These are phyloP conservation scores for Sweltsa coloradensis DNA, from an alignment of 1,140 invertebrate genomes.

Conservation along the genomic window DNA sequence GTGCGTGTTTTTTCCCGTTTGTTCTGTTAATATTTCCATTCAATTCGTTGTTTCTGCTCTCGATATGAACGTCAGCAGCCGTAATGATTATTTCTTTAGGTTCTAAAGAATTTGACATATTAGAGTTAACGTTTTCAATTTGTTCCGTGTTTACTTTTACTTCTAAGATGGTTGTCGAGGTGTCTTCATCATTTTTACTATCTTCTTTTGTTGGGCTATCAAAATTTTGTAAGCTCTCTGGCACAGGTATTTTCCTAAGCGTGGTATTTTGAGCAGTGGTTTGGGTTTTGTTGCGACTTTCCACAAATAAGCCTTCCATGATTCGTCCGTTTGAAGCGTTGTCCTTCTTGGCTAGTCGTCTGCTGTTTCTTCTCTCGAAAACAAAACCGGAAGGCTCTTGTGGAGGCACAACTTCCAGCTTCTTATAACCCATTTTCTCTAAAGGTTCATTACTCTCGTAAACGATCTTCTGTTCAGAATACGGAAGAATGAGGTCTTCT, in stretches of 20 bases:
- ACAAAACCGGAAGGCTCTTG: background rate
- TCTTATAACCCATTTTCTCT: background rate
- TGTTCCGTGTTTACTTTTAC: too few relatives aligned
- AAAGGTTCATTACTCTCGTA: background rate
- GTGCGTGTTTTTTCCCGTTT: too few relatives aligned
- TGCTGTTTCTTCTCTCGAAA: conserved; percentile 8
- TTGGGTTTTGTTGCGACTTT: conserved; percentile 1
- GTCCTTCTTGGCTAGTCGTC: conserved; percentile 3
- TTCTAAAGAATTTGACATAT: too few relatives aligned
- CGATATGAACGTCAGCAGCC: too few relatives aligned
- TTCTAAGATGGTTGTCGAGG: too few relatives aligned
- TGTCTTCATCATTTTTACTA: too few relatives aligned
- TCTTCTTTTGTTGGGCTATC: too few relatives aligned
- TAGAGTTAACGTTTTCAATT: too few relatives aligned
- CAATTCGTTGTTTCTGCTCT: too few relatives aligned
- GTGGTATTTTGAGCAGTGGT: background rate
- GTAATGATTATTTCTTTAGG: too few relatives aligned
- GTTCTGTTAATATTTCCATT: too few relatives aligned
- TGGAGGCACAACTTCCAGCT: background rate
- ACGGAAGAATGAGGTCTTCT: conserved; percentile 1
- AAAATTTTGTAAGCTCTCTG: too few relatives aligned
- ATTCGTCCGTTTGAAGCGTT: conserved; percentile 2
- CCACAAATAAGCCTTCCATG: conserved; percentile 11
- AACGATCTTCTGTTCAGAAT: background rate
- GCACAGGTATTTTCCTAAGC: conserved; percentile 4